These are phyloP conservation scores for Mellilla xanthometata DNA, from an alignment of 2,888 invertebrate genomes.

Conservation along the genomic window DNA sequence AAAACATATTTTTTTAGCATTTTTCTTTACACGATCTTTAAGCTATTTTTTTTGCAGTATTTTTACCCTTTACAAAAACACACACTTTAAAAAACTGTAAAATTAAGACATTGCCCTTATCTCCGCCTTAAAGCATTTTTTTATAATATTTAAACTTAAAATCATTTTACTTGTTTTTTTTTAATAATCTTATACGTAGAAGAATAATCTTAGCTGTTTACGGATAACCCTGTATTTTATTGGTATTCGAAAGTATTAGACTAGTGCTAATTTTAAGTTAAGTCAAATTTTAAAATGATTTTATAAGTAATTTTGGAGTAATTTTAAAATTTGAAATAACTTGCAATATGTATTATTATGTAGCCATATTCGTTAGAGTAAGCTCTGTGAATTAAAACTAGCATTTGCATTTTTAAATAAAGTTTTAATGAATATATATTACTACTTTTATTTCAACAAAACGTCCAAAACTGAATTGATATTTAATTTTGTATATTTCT, in stretches of 20 bases:
- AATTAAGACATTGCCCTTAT: too few relatives aligned
- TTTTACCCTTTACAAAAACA: too few relatives aligned
- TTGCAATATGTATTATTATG: not conserved
- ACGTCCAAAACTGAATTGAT: too few relatives aligned
- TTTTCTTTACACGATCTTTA: too few relatives aligned
- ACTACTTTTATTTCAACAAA: too few relatives aligned
- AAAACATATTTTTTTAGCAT: too few relatives aligned
- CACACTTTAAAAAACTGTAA: too few relatives aligned
- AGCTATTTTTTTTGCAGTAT: too few relatives aligned
- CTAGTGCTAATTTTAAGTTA: not conserved
- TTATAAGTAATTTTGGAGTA: not conserved
- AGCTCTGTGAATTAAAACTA: slow-evolving; percentile 11
- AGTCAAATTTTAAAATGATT: not conserved
- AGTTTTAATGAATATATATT: slow-evolving; percentile 10
- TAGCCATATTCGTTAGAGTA: slow-evolving; percentile 5
- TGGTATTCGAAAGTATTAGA: not conserved
- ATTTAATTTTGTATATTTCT: not conserved
- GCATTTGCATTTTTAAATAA: slow-evolving; percentile 24
- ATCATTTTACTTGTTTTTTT: too few relatives aligned
- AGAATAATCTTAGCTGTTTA: not conserved
- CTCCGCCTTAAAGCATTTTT: too few relatives aligned
- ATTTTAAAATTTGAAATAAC: not conserved
- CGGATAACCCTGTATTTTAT: not conserved
- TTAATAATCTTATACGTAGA: too few relatives aligned
- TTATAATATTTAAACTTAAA: too few relatives aligned